Conservation (phyloP, 2,797 vertebrate species). For the Anas capensis region DNA sequence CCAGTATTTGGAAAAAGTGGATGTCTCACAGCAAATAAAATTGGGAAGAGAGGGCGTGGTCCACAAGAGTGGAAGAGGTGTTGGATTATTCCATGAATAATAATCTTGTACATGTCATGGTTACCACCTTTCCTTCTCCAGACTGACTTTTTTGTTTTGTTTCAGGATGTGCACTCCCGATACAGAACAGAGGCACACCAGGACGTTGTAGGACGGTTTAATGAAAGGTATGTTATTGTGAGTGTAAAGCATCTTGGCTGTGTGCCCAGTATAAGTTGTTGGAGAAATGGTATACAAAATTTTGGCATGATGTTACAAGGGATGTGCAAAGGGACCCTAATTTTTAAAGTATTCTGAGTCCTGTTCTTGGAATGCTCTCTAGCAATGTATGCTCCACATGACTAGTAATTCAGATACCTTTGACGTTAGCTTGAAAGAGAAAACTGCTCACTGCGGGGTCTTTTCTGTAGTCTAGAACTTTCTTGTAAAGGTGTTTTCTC, state of each 20-base stretch:
- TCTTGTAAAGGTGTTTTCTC: neutral
- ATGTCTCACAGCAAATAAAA: neutral
- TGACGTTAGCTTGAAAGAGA: neutral
- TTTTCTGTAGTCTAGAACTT: neutral
- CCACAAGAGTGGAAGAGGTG: neutral
- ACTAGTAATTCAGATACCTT: neutral
- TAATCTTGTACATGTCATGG: neutral
- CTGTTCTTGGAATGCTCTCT: neutral
- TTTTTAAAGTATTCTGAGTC: neutral
- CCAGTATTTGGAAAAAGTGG: neutral
- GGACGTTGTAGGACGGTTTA: constrained; percentile 95
- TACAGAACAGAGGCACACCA: constrained; percentile 97
- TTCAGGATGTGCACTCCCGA: constrained; percentile 93
- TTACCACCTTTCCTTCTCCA: neutral
- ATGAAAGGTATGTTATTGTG: constrained; percentile 86
- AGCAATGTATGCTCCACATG: neutral
- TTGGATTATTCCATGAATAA: neutral
- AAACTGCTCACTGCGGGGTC: neutral
- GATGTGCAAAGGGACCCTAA: neutral
- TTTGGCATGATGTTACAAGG: neutral
- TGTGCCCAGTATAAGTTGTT: neutral
- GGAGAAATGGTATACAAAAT: neutral
- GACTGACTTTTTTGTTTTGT: neutral
- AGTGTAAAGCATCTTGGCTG: neutral
- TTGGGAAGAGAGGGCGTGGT: neutral